A percentile compares a stretch with the other conserved stretches of the same genome.
phyloP scores from a whole-genome alignment of 1,140 invertebrate species.

The Campoletis sonorensis region DNA sequence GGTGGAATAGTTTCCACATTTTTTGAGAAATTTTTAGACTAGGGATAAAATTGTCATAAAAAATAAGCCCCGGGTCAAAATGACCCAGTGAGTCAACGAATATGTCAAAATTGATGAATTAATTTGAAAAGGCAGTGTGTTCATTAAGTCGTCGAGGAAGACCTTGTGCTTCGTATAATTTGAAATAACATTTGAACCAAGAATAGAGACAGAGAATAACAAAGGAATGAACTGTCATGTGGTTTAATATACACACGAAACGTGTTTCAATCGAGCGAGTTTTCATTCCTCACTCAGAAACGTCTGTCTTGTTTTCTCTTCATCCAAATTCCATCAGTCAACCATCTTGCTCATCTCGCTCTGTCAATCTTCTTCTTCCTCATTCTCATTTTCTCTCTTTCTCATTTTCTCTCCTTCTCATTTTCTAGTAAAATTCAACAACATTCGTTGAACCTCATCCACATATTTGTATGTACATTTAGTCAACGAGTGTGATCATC shows the following conservation, averaged over 20 bases:
- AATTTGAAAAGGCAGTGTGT: no score
- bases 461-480: not conserved
- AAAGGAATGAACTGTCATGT: constrained; percentile 38
- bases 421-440: not conserved
- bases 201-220: not conserved
- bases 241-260: constrained; percentile 8
- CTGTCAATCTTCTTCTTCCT: not conserved
- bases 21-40: no score
- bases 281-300: constrained; percentile 34
- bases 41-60: no score
- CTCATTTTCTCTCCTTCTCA: not conserved
- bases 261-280: constrained; percentile 27
- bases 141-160: no score
- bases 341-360: constrained; percentile 4
- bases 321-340: constrained; percentile 27
- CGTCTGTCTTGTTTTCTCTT: constrained; percentile 26
- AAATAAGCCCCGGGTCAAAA: no score
- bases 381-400: not conserved
- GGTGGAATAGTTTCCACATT: no score
- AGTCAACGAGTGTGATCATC: constrained; percentile 52
- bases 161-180: no score
- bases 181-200: not conserved
- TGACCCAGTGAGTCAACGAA: no score
- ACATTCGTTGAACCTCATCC: not conserved
- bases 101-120: no score